Conservation (phyloP, 2,113 vertebrate genomes). For the Eonycteris spelaea region DNA sequence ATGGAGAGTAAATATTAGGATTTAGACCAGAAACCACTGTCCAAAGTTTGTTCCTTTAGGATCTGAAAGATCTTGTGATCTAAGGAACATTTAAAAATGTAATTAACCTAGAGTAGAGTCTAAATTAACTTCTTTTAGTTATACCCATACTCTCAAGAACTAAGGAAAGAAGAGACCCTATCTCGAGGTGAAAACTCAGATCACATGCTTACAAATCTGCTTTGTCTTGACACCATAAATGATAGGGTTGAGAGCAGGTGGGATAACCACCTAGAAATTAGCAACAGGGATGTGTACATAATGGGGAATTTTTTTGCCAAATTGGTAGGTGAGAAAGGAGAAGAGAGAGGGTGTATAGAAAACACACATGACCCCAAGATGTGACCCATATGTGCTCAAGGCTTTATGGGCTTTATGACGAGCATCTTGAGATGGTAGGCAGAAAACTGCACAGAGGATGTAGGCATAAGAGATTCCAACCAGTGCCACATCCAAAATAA, state of each 20-base stretch:
- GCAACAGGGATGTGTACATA: conserved; percentile 38
- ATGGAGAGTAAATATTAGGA: not conserved
- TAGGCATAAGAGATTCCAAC: not conserved
- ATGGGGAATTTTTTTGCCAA: not conserved
- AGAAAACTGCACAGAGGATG: not conserved
- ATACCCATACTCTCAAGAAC: not conserved
- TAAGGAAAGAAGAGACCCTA: not conserved
- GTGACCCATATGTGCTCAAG: conserved; percentile 31
- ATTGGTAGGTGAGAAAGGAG: conserved; percentile 46
- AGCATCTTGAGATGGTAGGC: not conserved
- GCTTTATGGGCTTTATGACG: conserved; percentile 56
- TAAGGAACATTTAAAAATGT: not conserved
- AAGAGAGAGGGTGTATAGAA: conserved; percentile 48
- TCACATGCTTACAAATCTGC: not conserved
- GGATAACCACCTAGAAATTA: conserved; percentile 54
- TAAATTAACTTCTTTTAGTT: not conserved
- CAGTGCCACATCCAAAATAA: not conserved
- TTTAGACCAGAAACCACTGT: not conserved
- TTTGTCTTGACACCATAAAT: conserved; percentile 43
- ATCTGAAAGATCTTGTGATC: not conserved
- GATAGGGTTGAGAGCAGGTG: conserved; percentile 42
- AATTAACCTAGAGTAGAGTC: not conserved
- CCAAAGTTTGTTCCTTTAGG: not conserved
- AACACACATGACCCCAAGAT: not conserved
- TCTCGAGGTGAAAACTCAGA: not conserved